These are phyloP conservation scores for Potorous gilbertii DNA, from an alignment of 2,797 vertebrate species.

Conservation along the genomic window DNA sequence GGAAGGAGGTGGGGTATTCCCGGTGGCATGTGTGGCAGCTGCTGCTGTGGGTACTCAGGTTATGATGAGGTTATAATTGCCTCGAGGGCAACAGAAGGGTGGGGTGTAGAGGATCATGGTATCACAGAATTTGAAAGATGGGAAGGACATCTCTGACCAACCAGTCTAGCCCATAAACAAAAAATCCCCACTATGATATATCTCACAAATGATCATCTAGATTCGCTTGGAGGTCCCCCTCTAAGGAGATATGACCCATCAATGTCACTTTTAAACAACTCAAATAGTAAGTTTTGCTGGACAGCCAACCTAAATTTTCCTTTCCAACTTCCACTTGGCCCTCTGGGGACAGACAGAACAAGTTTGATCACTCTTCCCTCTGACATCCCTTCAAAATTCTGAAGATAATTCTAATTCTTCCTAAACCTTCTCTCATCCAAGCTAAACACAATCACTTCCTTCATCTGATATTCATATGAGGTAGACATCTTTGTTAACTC, in stretches of 20 bases:
- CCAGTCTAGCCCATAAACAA: neutral
- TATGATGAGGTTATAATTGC: too few species aligned
- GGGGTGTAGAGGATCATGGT: neutral
- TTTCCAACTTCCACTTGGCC: neutral
- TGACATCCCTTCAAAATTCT: neutral
- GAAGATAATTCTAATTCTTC: neutral
- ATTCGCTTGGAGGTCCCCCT: neutral
- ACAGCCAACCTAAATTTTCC: neutral
- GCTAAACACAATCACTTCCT: neutral
- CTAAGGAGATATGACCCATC: neutral
- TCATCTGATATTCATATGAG: neutral
- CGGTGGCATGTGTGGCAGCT: too few species aligned
- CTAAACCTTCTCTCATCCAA: neutral
- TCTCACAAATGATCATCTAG: neutral
- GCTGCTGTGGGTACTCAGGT: too few species aligned
- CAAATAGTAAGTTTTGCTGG: neutral
- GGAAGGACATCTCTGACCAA: neutral
- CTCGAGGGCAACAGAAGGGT: neutral
- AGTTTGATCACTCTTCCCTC: neutral
- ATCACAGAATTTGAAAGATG: neutral
- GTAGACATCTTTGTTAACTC: neutral
- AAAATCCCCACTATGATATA: neutral
- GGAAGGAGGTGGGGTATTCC: neutral
- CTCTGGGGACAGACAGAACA: neutral
- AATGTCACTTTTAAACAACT: neutral